Percentiles rank a stretch among this genome's conserved stretches.
Conservation (phyloP, 2,888 invertebrate genomes). For the Lapara coniferarum region DNA sequence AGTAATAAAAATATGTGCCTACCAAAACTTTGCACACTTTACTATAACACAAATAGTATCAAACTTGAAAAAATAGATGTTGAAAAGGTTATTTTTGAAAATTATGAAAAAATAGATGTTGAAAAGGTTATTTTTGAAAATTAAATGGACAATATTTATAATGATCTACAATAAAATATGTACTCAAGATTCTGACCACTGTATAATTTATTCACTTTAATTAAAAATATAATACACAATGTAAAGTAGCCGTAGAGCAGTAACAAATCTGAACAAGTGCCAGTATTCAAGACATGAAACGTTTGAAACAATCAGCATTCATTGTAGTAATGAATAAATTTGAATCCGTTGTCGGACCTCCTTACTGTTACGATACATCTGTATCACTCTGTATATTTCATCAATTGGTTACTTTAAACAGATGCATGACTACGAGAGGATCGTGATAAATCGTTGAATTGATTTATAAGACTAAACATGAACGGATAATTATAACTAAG, state of each 20-base stretch:
- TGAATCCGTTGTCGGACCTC: conserved; percentile 37
- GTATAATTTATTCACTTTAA: too few species aligned
- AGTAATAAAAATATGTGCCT: neutral
- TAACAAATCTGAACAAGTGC: conserved; percentile 7
- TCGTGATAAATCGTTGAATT: neutral
- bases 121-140: too few species aligned
- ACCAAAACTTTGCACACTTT: too few species aligned
- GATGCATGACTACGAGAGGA: conserved; percentile 6
- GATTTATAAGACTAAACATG: conserved; percentile 1
- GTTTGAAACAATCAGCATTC: conserved; percentile 46
- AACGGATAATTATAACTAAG: neutral
- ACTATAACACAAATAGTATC: too few species aligned
- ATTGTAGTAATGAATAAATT: conserved; percentile 51
- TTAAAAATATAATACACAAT: neutral
- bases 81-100: too few species aligned
- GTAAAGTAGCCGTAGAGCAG: neutral
- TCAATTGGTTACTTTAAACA: conserved; percentile 7
- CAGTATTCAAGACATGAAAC: conserved; percentile 34
- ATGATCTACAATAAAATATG: too few species aligned
- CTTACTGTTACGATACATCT: conserved; percentile 33
- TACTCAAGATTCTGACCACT: too few species aligned
- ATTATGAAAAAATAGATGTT: too few species aligned
- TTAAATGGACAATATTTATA: too few species aligned
- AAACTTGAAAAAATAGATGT: too few species aligned
- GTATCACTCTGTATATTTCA: conserved; percentile 35